These are phyloP conservation scores for Plodia interpunctella DNA, from an alignment of 1,140 invertebrate genomes.

Conservation along the genomic window DNA sequence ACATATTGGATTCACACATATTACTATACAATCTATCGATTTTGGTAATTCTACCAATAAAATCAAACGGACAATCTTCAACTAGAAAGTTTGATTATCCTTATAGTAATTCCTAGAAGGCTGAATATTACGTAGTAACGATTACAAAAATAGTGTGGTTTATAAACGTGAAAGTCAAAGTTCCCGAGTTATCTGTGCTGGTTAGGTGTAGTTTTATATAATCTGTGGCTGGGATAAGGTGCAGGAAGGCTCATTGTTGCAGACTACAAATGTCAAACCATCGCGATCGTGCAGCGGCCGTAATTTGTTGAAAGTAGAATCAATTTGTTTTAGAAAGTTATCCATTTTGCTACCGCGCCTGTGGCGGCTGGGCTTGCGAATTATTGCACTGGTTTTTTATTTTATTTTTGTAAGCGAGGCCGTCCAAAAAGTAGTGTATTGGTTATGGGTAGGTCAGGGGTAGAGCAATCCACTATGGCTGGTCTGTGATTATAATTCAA, in stretches of 20 bases:
- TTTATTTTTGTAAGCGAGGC: background rate
- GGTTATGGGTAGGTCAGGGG: no score
- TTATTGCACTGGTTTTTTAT: background rate
- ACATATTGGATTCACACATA: no score
- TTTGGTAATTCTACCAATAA: no score
- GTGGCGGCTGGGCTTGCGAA: slow-evolving; percentile 14
- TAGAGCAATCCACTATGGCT: no score
- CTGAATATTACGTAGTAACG: background rate
- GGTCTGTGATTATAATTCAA: no score
- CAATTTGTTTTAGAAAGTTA: slow-evolving; percentile 71
- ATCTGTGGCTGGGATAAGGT: no score
- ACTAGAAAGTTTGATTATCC: no score
- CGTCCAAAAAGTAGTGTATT: no score
- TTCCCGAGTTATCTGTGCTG: background rate
- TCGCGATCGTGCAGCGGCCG: slow-evolving; percentile 22
- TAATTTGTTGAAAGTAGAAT: slow-evolving; percentile 70
- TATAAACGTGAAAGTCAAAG: slow-evolving; percentile 2
- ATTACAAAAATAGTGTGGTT: slow-evolving; percentile 1
- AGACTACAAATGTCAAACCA: slow-evolving; percentile 29
- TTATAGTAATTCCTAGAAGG: background rate
- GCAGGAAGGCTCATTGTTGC: slow-evolving; percentile 4
- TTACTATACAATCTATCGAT: no score
- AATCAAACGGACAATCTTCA: no score
- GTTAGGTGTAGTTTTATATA: no score
- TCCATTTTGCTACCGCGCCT: slow-evolving; percentile 29